A percentile compares a stretch with the other conserved stretches of the same genome.
Conservation (phyloP, 2,888 invertebrate species). For the Keiferia lycopersicella region DNA sequence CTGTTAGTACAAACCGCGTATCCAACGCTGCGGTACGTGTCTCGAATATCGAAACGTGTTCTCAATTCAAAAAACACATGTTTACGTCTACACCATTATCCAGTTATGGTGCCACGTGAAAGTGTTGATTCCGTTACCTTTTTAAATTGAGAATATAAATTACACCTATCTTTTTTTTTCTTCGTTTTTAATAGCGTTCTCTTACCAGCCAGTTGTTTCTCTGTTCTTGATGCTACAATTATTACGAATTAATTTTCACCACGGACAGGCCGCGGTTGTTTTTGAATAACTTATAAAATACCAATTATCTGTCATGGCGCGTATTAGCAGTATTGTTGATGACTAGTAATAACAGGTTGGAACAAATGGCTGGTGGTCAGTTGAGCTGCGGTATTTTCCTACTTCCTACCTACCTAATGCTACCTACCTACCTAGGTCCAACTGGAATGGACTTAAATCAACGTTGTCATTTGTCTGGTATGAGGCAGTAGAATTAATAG, state of each 20-base stretch:
- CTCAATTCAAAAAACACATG: slow-evolving; percentile 32
- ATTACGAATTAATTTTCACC: slow-evolving; percentile 34
- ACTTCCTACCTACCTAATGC: slow-evolving; percentile 36
- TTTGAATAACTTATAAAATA: slow-evolving; percentile 42
- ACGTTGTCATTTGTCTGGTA: slow-evolving; percentile 21
- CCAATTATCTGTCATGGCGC: slow-evolving; percentile 43
- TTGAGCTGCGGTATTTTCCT: slow-evolving; percentile 37
- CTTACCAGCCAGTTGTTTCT: slow-evolving; percentile 12
- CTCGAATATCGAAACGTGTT: slow-evolving; percentile 33
- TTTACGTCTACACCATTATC: slow-evolving; percentile 29
- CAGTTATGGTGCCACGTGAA: slow-evolving; percentile 32
- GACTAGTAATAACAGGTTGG: slow-evolving; percentile 50
- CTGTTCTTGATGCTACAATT: slow-evolving; percentile 29
- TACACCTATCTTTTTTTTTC: slow-evolving; percentile 24
- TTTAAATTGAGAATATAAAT: slow-evolving; percentile 32
- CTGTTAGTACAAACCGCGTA: slow-evolving; percentile 23
- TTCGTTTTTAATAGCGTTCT: slow-evolving; percentile 13
- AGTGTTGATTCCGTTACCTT: slow-evolving; percentile 31
- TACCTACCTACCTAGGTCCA: too few species aligned
- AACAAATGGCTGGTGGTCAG: slow-evolving; percentile 35
- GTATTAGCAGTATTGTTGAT: slow-evolving; percentile 46
- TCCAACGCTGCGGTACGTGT: slow-evolving; percentile 22
- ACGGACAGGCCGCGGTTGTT: slow-evolving; percentile 33
- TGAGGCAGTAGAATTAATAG: slow-evolving; percentile 26
- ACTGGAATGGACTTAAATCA: slow-evolving; percentile 19